phyloP scores from a whole-genome alignment of 2,113 vertebrate genomes.

The Caloenas nicobarica region DNA sequence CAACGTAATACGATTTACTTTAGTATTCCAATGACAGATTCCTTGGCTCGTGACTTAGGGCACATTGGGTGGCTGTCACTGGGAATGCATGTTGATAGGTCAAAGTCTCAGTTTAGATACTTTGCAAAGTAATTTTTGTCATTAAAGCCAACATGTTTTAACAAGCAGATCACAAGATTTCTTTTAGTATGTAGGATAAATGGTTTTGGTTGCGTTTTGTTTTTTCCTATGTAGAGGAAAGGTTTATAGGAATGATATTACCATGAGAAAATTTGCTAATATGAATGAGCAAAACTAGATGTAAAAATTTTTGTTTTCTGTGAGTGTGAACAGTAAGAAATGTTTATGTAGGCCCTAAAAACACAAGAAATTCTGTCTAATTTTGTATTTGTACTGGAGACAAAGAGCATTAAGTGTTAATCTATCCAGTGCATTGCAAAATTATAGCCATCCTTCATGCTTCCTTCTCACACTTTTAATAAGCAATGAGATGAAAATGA shows the following conservation, averaged over 20 bases:
- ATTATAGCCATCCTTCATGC: not conserved
- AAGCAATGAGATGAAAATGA: slow-evolving; percentile 12
- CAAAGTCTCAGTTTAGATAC: not conserved
- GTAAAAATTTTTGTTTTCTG: not conserved
- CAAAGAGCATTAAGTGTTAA: not conserved
- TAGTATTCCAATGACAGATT: not conserved
- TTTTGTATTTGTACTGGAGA: not conserved
- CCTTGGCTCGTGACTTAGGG: not conserved
- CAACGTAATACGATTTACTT: not conserved
- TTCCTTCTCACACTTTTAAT: slow-evolving; percentile 9
- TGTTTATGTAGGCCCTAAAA: not conserved
- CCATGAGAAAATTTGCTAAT: not conserved
- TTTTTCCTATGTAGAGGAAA: not conserved
- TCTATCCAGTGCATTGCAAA: not conserved
- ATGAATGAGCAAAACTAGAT: not conserved
- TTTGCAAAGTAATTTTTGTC: not conserved
- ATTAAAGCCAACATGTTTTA: not conserved
- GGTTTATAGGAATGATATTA: not conserved
- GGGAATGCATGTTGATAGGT: not conserved
- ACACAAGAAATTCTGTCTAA: not conserved
- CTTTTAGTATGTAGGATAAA: not conserved
- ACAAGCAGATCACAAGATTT: not conserved
- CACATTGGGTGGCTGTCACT: not conserved
- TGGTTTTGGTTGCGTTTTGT: no score
- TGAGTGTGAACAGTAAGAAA: not conserved